These are phyloP conservation scores for Tuberolachnus salignus DNA, from an alignment of 2,888 invertebrate species.

Conservation along the genomic window DNA sequence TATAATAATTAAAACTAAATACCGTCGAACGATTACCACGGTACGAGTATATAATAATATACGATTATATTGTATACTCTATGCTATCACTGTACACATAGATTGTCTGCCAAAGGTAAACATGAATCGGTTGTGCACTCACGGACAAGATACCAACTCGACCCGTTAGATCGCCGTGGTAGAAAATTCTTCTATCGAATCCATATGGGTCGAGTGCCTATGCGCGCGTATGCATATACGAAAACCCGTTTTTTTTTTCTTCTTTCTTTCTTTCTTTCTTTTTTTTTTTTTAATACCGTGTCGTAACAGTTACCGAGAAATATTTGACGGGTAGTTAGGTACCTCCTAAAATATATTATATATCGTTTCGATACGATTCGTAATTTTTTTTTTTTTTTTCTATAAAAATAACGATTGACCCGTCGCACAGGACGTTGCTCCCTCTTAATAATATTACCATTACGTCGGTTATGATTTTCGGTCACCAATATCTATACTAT, in stretches of 20 bases:
- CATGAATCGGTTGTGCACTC: neutral
- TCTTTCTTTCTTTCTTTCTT: too few species aligned
- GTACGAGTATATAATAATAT: neutral
- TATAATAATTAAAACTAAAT: neutral
- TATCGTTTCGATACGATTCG: neutral
- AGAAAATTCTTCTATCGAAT: too few species aligned
- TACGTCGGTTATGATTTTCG: neutral
- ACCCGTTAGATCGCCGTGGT: neutral
- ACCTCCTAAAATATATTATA: too few species aligned
- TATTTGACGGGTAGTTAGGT: too few species aligned
- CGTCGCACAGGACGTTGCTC: too few species aligned
- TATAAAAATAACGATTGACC: neutral
- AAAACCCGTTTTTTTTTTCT: conserved; percentile 3
- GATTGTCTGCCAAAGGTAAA: neutral
- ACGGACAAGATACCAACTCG: conserved; percentile 4
- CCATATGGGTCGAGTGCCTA: neutral
- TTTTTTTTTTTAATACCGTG: neutral
- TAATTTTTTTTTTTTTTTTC: neutral
- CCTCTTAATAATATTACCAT: too few species aligned
- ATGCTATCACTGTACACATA: neutral
- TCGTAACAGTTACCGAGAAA: neutral
- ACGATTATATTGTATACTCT: neutral
- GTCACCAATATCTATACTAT: too few species aligned
- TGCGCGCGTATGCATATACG: too few species aligned
- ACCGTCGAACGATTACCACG: neutral